These are phyloP conservation scores for Bombus confusus DNA, from an alignment of 1,140 invertebrate genomes.

Conservation along the genomic window DNA sequence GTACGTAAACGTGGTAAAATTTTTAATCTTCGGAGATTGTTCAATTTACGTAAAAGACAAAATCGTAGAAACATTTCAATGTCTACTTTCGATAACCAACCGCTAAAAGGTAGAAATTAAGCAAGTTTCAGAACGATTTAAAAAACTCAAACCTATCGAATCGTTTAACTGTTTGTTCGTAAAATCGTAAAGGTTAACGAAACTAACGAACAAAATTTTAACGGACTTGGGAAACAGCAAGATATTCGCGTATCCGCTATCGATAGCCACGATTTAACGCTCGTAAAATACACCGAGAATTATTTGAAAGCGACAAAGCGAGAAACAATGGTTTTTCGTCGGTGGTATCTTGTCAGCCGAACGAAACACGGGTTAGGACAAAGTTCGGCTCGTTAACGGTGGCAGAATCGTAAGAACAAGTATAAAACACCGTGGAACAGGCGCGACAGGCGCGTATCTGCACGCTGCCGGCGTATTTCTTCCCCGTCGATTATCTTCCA, in stretches of 20 bases:
- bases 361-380: neutral
- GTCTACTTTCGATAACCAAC: neutral
- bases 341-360: neutral
- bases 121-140: too few relatives aligned
- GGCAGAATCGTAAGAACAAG: constrained; percentile 11
- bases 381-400: constrained; percentile 7
- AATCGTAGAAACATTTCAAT: neutral
- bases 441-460: constrained; percentile 4
- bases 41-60: neutral
- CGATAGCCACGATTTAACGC: neutral
- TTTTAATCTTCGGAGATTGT: neutral
- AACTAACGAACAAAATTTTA: neutral
- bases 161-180: neutral
- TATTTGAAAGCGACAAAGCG: neutral
- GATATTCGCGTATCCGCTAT: too few relatives aligned
- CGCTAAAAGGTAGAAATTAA: neutral
- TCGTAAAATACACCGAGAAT: neutral
- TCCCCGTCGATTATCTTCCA: constrained; percentile 54
- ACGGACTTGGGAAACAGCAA: neutral
- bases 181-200: too few relatives aligned
- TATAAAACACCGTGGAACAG: constrained; percentile 15
- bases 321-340: neutral
- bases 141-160: neutral
- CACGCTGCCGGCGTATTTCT: constrained; percentile 28
- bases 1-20: neutral